phyloP scores from a whole-genome alignment of 2,888 invertebrate genomes.

The Drosophila differens region DNA sequence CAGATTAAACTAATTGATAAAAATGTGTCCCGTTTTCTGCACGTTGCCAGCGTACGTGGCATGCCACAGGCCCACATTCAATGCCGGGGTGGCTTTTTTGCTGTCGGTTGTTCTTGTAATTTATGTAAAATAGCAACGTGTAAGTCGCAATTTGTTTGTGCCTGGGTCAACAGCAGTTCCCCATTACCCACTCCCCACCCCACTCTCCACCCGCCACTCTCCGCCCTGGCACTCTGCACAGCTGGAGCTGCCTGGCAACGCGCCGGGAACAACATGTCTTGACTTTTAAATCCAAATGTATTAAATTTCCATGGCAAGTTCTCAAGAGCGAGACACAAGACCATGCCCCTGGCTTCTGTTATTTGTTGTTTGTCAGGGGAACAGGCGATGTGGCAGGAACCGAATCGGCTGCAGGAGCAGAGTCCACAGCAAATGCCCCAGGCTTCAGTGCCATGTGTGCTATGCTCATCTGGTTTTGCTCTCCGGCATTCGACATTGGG shows the following conservation, averaged over 20 bases:
- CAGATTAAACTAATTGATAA: conserved; percentile 81
- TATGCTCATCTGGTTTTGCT: conserved; percentile 57
- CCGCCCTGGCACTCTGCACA: background rate
- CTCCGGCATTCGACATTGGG: conserved; percentile 75
- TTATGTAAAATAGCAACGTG: conserved; percentile 79
- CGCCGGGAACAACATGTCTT: conserved; percentile 69
- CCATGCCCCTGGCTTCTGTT: conserved; percentile 41
- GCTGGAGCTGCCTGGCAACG: conserved; percentile 60
- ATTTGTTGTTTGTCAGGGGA: conserved; percentile 48
- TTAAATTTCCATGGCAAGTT: conserved; percentile 73
- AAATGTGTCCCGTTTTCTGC: conserved; percentile 75
- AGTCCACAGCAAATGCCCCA: conserved; percentile 51
- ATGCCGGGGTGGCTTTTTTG: conserved; percentile 10
- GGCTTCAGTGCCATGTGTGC: conserved; percentile 51
- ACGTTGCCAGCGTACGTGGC: conserved; percentile 65
- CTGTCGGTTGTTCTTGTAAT: conserved; percentile 68
- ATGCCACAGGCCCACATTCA: conserved; percentile 36
- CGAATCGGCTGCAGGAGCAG: conserved; percentile 9
- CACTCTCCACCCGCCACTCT: background rate
- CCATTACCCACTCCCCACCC: background rate
- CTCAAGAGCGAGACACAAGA: conserved; percentile 52
- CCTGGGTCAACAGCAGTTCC: conserved; percentile 55
- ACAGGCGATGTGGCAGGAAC: background rate
- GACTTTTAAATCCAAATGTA: conserved; percentile 80
- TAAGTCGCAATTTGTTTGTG: conserved; percentile 78